Evolutionary conservation across 2,797 vertebrate genomes (phyloP), one percentile per base, ranked within the genome.

Genomic region (Thaleichthys pacificus): DNA sequence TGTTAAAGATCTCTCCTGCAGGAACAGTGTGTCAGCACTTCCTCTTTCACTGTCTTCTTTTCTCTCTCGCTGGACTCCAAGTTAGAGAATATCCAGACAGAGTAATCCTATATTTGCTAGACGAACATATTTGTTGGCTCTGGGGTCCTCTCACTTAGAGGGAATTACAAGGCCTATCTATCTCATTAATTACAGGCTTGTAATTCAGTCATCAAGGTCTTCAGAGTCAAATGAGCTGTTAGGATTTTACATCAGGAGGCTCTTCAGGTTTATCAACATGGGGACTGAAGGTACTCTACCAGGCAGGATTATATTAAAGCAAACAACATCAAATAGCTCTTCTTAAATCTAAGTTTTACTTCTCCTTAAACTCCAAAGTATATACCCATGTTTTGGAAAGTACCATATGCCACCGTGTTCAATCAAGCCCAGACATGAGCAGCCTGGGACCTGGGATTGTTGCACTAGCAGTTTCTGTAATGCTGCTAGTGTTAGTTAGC

Each of bases 41-140:
- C 73, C 30, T 35, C 32, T 35, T 35, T 7, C 5, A 8, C 32
- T 42, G 38, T 2, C 9, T 42, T 11, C 9, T 42, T 42, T 35
- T 42, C 60, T 57, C 72, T 82, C 82, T 81, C 72, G 75, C 84
- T 80, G 84, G 77, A 73, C 84, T 87, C 86, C 30, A 54, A 26
- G 70, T 73, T 72, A 54, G 67, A 81, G 84, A 42, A 42, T 42
- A 42, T 42, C 11, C 78, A 91, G 88, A 89, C 81, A 68, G 73
- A 78, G 79, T 93, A 91, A 93, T 93, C 91, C 89, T 87, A 87
- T 89, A 90, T 89, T 89, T 91, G 86, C 89, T 89, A 89, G 89
- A 92, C 84, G 88, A 92, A 93, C 90, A 90, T 89, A 91, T 90
- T 92, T 90, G 81, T 91, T 89, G 87, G 85, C 90, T 89, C 90